Percentiles rank a stretch among this genome's conserved stretches.
These are phyloP conservation scores for Temnothorax longispinosus DNA, from an alignment of 1,140 invertebrate genomes.

Conservation along the genomic window DNA sequence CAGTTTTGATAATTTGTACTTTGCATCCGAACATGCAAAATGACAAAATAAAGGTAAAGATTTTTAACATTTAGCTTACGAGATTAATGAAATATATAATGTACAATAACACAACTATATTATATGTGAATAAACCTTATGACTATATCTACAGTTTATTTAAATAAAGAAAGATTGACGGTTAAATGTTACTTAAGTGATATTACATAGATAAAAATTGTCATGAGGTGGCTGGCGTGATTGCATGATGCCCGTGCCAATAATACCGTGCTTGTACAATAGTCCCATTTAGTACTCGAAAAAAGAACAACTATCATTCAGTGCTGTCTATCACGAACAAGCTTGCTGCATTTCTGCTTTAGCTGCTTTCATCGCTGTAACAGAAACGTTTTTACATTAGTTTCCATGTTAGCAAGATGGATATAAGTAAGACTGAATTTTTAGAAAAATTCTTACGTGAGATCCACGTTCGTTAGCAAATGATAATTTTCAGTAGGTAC, in stretches of 20 bases:
- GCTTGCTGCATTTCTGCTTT: slow-evolving; percentile 88
- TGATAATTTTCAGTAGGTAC: not conserved
- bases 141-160: slow-evolving; percentile 79
- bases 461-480: not conserved
- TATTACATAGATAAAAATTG: slow-evolving; percentile 74
- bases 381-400: slow-evolving; percentile 38
- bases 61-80: slow-evolving; percentile 53
- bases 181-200: slow-evolving; percentile 70
- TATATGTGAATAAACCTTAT: slow-evolving; percentile 68
- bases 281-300: slow-evolving; percentile 64
- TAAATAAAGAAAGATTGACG: slow-evolving; percentile 62
- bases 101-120: slow-evolving; percentile 63
- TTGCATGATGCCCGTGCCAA: slow-evolving; percentile 63
- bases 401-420: not conserved
- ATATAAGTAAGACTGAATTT: not conserved
- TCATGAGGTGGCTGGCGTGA: slow-evolving; percentile 72
- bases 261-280: slow-evolving; percentile 39
- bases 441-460: not conserved
- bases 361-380: slow-evolving; percentile 89
- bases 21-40: slow-evolving; percentile 64
- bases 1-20: slow-evolving; percentile 72
- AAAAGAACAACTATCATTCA: slow-evolving; percentile 42
- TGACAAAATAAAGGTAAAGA: slow-evolving; percentile 63
- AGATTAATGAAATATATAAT: slow-evolving; percentile 60
- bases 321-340: slow-evolving; percentile 87